Base-by-base conservation (phyloP, 2,113 vertebrate genomes). In the Campylomormyrus tamandua region DNA sequence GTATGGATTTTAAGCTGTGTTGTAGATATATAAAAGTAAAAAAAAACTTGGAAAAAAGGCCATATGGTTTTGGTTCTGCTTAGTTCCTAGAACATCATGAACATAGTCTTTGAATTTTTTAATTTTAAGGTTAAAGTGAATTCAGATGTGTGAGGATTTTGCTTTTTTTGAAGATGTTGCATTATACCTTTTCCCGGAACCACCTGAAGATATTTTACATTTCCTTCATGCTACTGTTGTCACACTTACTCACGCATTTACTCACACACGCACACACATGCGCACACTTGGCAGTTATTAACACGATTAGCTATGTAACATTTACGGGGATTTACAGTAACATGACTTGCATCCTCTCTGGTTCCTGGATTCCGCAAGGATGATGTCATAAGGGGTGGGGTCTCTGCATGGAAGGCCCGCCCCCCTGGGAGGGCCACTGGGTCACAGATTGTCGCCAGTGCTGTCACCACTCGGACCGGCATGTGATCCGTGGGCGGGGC, bases 401-500 rank as follows among this genome's bases (percentile, higher is more conserved):
- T 46, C n/a, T 45, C 85, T 5, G 86, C 19, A 19, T 87, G 92
- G 31, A 88, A 56, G 39, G 74, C 3, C 39, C 24, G 49, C 0
- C 88, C 94, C 1, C 94, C 91, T 3, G 96, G 92, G 19, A 94
- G 88, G 15, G 95, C 42, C 6, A 95, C 90, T 0, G 94, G 90
- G 7, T 96, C 97, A 90, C 95, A 94, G 1, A 91, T 8, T 2
- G 95, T 94, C 2, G 88, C 94, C 89, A 96, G 95, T 42, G 98
- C 93, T 4, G 95, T 86, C 0, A 96, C 85, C 90, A 96, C 89
- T 31, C 94, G 96, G 53, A 95, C 93, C 0, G 95, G 17, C 31
- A 98, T 85, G 0, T 96, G 77, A 35, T 96, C 90, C 70, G 95
- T 92, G 0, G 96, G 93, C n/a, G 94, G 96, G 2, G 95, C 90